Conservation (phyloP, 2,797 vertebrate species). For the Rousettus madagascariensis region DNA sequence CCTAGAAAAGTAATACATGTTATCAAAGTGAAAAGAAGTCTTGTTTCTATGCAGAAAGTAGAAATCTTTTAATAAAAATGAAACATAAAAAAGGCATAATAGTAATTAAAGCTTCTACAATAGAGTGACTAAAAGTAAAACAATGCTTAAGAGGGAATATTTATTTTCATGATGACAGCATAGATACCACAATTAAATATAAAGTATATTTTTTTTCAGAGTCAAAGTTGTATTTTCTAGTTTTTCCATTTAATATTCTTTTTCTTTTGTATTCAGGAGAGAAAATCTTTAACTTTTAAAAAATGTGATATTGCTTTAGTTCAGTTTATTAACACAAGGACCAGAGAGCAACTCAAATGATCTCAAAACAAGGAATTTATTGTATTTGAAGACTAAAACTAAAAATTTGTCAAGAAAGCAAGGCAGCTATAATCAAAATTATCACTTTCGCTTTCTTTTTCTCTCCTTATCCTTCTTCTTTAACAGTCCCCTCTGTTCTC, state of each 20-base stretch:
- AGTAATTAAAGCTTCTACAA: conserved; percentile 2
- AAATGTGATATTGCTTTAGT: not conserved
- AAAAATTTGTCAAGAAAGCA: not conserved
- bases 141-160: not conserved
- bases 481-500: not conserved
- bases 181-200: not conserved
- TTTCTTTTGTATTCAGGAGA: not conserved
- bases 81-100: not conserved
- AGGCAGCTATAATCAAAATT: not conserved
- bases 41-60: not conserved
- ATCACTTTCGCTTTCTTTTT: not conserved
- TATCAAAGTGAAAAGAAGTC: conserved; percentile 17
- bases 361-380: not conserved
- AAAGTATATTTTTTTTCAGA: not conserved
- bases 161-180: not conserved
- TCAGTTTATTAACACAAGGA: not conserved
- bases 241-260: not conserved
- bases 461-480: not conserved
- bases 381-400: not conserved
- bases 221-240: not conserved
- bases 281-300: not conserved
- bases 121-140: not conserved
- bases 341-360: not conserved
- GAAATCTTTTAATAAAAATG: conserved; percentile 25
- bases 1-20: not conserved